Conservation (phyloP, 1,140 invertebrate species). For the Drosophila triauraria region DNA sequence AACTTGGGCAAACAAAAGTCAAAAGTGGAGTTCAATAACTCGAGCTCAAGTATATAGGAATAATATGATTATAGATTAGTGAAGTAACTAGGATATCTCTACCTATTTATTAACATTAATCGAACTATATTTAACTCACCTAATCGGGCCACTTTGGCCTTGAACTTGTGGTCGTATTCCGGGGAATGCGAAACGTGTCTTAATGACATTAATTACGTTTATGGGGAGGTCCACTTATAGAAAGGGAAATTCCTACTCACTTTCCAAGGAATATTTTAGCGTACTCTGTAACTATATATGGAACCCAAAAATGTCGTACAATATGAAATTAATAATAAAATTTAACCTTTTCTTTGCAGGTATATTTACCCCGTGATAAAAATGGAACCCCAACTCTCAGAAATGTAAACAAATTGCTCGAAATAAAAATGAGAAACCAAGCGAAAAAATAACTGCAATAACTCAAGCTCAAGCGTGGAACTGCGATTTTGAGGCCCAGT, state of each 20-base stretch:
- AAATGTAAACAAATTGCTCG: conserved; percentile 41
- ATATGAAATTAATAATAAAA: conserved; percentile 6
- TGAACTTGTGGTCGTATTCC: conserved; percentile 49
- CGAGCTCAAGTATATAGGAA: too few species aligned
- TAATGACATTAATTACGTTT: conserved; percentile 36
- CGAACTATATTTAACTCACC: conserved; percentile 4
- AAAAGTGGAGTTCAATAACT: conserved; percentile 2
- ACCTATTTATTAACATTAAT: not conserved
- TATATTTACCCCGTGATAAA: conserved; percentile 2
- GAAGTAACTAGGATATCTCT: not conserved
- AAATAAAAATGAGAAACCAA: conserved; percentile 33
- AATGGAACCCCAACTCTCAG: conserved; percentile 22
- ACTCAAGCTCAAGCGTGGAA: conserved; percentile 29
- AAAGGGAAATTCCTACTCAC: conserved; percentile 37
- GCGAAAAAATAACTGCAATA: conserved; percentile 26
- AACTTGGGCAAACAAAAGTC: conserved; percentile 13
- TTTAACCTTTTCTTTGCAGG: conserved; percentile 30
- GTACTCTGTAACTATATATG: conserved; percentile 6
- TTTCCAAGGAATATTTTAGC: conserved; percentile 32
- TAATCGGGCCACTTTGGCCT: conserved; percentile 36
- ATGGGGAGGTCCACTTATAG: conserved; percentile 9
- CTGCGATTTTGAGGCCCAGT: conserved; percentile 52
- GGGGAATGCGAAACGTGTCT: conserved; percentile 39
- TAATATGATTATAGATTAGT: not conserved
- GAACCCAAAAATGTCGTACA: not conserved